Evolutionary conservation across 1,140 invertebrate genomes (phyloP).

Genomic region (Tetramorium simillimum): DNA sequence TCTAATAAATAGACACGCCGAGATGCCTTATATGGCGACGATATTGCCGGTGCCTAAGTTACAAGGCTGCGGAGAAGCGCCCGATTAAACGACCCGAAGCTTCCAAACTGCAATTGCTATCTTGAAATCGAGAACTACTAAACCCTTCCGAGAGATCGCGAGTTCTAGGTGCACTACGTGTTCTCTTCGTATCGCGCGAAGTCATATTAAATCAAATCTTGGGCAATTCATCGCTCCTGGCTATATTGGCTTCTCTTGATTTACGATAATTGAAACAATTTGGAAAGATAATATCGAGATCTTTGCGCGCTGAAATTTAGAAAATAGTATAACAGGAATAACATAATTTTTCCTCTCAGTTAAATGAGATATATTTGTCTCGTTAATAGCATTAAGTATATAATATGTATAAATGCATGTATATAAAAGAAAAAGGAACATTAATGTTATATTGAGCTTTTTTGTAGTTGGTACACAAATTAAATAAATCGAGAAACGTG

Average conservation of each 20-base stretch:
- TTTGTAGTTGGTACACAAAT: neutral
- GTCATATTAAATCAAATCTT: constrained; percentile 37
- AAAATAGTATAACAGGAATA: neutral
- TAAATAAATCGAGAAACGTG: neutral
- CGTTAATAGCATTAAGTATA: neutral
- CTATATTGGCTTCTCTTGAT: neutral
- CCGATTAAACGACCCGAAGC: constrained; percentile 46
- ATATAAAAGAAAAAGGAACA: neutral
- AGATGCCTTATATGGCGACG: neutral
- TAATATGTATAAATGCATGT: neutral
- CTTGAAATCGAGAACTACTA: constrained; percentile 48
- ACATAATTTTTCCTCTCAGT: neutral
- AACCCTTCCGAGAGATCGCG: constrained; percentile 5
- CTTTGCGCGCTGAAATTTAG: neutral
- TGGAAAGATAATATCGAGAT: neutral
- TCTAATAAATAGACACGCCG: constrained; percentile 49
- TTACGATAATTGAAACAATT: neutral
- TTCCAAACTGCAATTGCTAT: constrained; percentile 34
- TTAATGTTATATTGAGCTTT: neutral
- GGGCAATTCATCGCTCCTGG: neutral
- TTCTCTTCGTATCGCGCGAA: neutral
- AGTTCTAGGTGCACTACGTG: constrained; percentile 25
- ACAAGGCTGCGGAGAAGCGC: neutral
- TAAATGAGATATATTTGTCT: neutral
- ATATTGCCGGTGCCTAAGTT: constrained; percentile 59